Conservation (phyloP, 2,113 vertebrate genomes). For the Cyanoderma ruficeps region DNA sequence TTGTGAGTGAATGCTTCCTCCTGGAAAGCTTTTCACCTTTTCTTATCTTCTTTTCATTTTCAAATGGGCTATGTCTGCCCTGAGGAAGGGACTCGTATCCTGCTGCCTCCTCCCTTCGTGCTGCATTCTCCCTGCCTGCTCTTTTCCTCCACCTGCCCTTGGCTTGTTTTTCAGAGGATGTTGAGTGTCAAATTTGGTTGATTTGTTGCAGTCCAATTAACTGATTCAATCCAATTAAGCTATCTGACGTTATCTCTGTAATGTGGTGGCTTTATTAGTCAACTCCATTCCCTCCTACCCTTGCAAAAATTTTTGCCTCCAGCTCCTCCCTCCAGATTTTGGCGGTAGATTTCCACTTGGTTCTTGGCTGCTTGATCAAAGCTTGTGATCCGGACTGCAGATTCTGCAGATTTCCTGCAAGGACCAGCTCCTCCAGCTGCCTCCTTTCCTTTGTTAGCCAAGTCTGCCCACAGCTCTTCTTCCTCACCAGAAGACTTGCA, state of each 20-base stretch:
- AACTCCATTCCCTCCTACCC: conserved; percentile 5
- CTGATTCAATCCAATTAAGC: conserved; percentile 41
- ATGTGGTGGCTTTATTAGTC: neutral
- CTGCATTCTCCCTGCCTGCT: neutral
- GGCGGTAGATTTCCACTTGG: neutral
- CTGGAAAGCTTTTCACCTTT: neutral
- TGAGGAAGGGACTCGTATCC: neutral
- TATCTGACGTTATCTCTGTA: conserved; percentile 48
- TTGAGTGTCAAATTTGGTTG: neutral
- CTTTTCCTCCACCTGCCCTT: neutral
- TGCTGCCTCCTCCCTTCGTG: neutral
- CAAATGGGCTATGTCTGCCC: neutral
- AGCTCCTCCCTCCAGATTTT: conserved; percentile 11
- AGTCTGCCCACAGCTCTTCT: neutral
- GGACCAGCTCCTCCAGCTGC: neutral
- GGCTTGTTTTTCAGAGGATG: neutral
- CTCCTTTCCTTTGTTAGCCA: neutral
- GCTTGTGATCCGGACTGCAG: neutral
- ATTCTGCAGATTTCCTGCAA: neutral
- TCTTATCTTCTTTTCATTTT: neutral
- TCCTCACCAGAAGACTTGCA: neutral
- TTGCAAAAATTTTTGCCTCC: conserved; percentile 11
- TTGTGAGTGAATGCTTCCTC: neutral
- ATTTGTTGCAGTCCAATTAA: conserved; percentile 54
- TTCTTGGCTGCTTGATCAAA: conserved; percentile 28